Evolutionary conservation across 1,140 invertebrate genomes (phyloP).

Genomic region (Thalassaphorura encarpata): DNA sequence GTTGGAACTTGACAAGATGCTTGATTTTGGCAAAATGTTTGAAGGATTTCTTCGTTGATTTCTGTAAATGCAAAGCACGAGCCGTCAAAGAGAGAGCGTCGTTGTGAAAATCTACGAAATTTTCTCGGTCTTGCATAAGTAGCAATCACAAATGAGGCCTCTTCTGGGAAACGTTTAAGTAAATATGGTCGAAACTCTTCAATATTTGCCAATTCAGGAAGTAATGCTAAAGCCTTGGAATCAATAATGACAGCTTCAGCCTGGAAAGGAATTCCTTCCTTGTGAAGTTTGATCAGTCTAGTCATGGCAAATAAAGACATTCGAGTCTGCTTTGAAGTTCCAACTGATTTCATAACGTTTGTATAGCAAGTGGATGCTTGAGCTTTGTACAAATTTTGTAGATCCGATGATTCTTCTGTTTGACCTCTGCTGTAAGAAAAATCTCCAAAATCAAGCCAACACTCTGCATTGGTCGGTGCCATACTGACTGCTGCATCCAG

Average conservation of each 20-base stretch:
- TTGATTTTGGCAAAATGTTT: neutral
- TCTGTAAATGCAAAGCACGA: conserved; percentile 10
- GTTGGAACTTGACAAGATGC: too few relatives aligned
- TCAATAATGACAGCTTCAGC: neutral
- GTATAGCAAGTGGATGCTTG: conserved; percentile 7
- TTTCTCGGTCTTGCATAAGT: conserved; percentile 7
- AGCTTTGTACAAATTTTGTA: neutral
- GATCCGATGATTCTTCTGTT: neutral
- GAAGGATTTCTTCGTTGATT: conserved; percentile 15
- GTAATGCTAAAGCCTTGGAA: conserved; percentile 17
- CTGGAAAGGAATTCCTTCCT: conserved; percentile 1
- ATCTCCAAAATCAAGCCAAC: conserved; percentile 14
- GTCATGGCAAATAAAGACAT: neutral
- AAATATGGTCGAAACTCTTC: conserved; percentile 12
- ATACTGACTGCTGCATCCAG: too few relatives aligned
- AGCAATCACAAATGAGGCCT: conserved; percentile 13
- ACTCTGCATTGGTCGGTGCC: too few relatives aligned
- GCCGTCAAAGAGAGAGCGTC: conserved; percentile 19
- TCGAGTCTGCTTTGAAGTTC: neutral
- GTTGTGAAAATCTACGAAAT: neutral
- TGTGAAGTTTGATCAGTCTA: conserved; percentile 5
- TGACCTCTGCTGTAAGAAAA: conserved; percentile 1
- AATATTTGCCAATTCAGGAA: conserved; percentile 18
- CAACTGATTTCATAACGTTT: conserved; percentile 10
- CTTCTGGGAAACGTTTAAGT: conserved; percentile 17